Base-by-base conservation (phyloP, 2,888 invertebrate species). In the Tolmerus cingulatus region DNA sequence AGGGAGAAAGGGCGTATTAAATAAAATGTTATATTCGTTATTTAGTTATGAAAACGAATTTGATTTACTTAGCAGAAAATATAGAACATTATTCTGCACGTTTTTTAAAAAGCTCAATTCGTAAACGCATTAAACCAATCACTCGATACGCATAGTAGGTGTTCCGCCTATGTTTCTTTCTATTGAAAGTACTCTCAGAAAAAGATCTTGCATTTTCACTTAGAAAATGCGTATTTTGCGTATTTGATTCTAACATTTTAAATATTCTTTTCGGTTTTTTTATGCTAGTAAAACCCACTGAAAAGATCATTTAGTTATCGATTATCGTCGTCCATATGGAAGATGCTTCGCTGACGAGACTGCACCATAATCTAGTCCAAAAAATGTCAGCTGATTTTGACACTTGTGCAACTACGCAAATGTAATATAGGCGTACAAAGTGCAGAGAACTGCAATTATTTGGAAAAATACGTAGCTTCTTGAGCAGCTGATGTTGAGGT, bases 301-400 rank as follows among this genome's bases (percentile, higher is more conserved):
- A 14, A 46, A 46, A 14, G 16, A 14, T 51, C 51, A 51, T 7
- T 19, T 5, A 51, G 16, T 51, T 51, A 51, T 51, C 51, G 51
- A 51, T 51, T 16, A 19, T 0, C 16, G 51, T 1, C 51, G n/a
- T 51, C 51, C 51, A 51, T n/a, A 51, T 51, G 19, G 7, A 7
- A 2, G n/a, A 51, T 8, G 16, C 7, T 51, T 51, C 51, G 19
- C 8, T 51, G 51, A 16, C n/a, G 4, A n/a, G 9, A 66, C 7
- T 30, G 76, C 37, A 76, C 12, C 74, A 9, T 9, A 57, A 66
- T 66, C 27, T 12, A 66, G 23, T 55, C 66, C 34, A 74, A 8
- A 23, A n/a, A n/a, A n/a, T n/a, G 8, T 66, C 82, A 82, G 82
- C 82, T 82, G 82, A 82, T 82, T 82, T 57, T 82, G 82, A 82